A percentile compares a stretch with the other conserved stretches of the same genome.
phyloP scores from a whole-genome alignment of 1,140 invertebrate genomes.

The Trinorchestia longiramus region DNA sequence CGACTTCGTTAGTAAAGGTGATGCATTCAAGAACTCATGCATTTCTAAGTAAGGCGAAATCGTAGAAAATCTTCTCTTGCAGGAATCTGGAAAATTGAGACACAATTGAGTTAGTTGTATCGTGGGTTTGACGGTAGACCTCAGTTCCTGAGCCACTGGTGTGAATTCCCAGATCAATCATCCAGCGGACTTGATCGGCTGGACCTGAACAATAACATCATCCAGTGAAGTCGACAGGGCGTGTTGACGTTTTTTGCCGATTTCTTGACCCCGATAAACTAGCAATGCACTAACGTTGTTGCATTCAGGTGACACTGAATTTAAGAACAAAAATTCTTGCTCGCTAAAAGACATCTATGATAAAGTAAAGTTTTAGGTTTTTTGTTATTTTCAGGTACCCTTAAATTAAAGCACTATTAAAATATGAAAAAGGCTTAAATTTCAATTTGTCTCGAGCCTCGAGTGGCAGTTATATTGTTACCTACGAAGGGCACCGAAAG shows the following conservation, averaged over 20 bases:
- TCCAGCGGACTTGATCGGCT: background rate
- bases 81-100: constrained; percentile 18
- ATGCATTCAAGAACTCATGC: constrained; percentile 52
- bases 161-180: constrained; percentile 22
- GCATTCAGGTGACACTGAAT: background rate
- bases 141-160: background rate
- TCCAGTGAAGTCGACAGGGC: background rate
- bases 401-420: no score
- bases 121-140: background rate
- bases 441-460: no score
- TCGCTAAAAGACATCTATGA: no score
- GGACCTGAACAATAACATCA: background rate
- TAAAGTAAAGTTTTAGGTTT: no score
- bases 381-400: no score
- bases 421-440: no score
- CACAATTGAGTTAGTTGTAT: constrained; percentile 21
- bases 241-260: background rate
- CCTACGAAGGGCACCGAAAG: no score
- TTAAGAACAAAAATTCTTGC: no score
- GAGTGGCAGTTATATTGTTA: no score
- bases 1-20: background rate
- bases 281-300: background rate
- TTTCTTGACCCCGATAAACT: background rate
- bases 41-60: constrained; percentile 51
- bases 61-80: background rate